Conservation (phyloP, 2,113 vertebrate genomes). For the Amblyornis subalaris region DNA sequence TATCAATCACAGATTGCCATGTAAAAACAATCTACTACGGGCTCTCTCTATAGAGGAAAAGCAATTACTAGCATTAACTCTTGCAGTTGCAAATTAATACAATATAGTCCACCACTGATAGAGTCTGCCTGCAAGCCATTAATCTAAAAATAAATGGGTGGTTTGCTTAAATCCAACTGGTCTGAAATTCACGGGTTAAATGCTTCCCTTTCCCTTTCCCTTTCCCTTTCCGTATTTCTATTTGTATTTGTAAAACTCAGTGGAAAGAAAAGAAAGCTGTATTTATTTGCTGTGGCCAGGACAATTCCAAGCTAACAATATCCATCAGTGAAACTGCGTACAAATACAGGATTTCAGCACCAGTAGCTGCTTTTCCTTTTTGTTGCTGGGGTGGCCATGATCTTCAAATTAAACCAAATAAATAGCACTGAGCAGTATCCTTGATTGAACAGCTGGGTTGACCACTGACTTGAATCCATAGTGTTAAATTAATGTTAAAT, state of each 20-base stretch:
- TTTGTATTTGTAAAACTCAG: not conserved
- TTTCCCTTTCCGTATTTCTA: not conserved
- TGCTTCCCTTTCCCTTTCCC: not conserved
- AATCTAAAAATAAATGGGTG: not conserved
- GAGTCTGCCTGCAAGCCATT: not conserved
- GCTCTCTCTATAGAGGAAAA: slow-evolving; percentile 30
- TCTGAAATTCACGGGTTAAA: not conserved
- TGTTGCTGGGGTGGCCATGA: not conserved
- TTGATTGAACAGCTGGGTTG: slow-evolving; percentile 41
- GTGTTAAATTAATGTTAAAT: slow-evolving; percentile 53
- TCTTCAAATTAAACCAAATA: not conserved
- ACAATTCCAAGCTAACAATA: not conserved
- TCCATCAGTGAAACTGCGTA: not conserved
- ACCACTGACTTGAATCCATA: slow-evolving; percentile 50
- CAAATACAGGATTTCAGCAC: not conserved
- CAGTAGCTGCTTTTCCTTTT: not conserved
- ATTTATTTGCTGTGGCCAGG: not conserved
- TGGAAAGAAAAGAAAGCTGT: not conserved
- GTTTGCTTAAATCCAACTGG: not conserved
- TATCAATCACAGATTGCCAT: slow-evolving; percentile 53
- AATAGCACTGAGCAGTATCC: slow-evolving; percentile 14
- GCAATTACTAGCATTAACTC: slow-evolving; percentile 56
- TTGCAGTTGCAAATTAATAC: slow-evolving; percentile 44
- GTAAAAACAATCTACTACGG: slow-evolving; percentile 45
- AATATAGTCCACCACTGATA: not conserved